phyloP scores from a whole-genome alignment of 2,797 vertebrate genomes.

The Sebastiscus albofasciatus region DNA sequence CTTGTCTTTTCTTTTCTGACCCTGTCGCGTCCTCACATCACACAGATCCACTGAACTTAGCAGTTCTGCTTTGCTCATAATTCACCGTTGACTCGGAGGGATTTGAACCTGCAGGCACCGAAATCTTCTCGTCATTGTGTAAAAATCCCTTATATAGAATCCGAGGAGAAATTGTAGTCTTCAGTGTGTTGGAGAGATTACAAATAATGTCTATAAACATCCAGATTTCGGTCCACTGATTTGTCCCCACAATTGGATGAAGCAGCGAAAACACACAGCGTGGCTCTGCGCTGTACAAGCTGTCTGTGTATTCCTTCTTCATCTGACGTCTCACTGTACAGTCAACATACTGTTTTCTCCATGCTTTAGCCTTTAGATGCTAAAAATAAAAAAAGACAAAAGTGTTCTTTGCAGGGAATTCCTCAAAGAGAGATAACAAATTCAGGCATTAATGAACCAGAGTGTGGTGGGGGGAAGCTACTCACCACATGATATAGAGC shows the following conservation, averaged over 20 bases:
- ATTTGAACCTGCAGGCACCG: conserved; percentile 7
- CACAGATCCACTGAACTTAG: neutral
- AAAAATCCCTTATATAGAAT: conserved; percentile 2
- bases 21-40: neutral
- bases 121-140: neutral
- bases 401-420: neutral
- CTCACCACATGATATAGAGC: conserved; percentile 83
- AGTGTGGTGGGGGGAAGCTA: neutral
- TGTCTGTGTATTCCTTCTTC: conserved; percentile 26
- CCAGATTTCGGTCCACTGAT: conserved; percentile 4
- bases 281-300: neutral
- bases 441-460: neutral
- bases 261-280: conserved; percentile 2
- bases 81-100: neutral
- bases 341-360: neutral
- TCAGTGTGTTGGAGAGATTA: neutral
- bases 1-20: neutral
- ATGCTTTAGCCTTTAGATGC: conserved; percentile 52
- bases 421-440: neutral
- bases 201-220: conserved; percentile 21
- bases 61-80: neutral
- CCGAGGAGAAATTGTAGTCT: neutral
- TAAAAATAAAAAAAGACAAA: conserved; percentile 36
- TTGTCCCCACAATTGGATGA: conserved; percentile 26
- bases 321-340: conserved; percentile 3